phyloP scores from a whole-genome alignment of 37 sponge, comb jelly and placozoan species.

The Petrosia ficiformis region DNA sequence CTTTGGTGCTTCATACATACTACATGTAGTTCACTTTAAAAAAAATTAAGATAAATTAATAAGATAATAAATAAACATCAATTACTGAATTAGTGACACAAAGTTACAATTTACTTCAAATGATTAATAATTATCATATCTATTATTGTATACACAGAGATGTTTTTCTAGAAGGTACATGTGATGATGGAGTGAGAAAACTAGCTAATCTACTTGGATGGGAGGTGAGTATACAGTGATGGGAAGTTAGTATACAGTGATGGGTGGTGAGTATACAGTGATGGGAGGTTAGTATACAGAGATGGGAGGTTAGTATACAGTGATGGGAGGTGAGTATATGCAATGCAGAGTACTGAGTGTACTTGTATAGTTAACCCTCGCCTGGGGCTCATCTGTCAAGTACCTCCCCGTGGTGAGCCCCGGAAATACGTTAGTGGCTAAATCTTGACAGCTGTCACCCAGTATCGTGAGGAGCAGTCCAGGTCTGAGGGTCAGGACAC shows the following conservation, averaged over 20 bases:
- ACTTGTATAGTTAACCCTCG: no score
- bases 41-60: no score
- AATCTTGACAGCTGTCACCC: no score
- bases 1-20: no score
- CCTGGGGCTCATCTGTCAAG: no score
- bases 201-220: slow-evolving; percentile 81
- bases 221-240: slow-evolving; percentile 59
- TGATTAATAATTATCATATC: neutral
- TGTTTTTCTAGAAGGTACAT: slow-evolving; percentile 71
- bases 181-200: slow-evolving; percentile 79
- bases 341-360: no score
- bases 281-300: slow-evolving; percentile 68
- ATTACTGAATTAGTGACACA: neutral
- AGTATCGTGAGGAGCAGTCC: no score
- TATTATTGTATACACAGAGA: slow-evolving; percentile 36
- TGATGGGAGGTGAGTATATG: slow-evolving; percentile 57
- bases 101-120: neutral
- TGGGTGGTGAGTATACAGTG: slow-evolving; percentile 67
- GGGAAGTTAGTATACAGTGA: slow-evolving; percentile 70
- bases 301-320: slow-evolving; percentile 70
- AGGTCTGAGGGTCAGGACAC: no score
- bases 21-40: no score
- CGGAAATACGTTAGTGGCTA: no score
- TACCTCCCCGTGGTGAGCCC: no score
- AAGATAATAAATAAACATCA: no score